Base-by-base conservation (phyloP, 2,888 invertebrate species). In the Hypena proboscidalis region DNA sequence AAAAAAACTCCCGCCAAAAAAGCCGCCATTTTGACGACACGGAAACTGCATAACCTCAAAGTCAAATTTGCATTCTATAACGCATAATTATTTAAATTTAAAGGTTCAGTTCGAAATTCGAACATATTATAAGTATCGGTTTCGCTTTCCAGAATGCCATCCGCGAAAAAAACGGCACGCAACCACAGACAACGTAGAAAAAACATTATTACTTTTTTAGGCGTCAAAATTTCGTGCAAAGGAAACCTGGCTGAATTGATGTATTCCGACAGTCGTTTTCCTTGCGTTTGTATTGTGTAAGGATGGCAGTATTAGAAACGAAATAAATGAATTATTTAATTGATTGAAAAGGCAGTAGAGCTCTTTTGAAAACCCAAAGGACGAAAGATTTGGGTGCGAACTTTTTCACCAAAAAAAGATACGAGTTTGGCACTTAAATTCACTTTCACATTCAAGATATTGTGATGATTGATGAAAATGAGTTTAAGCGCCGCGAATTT, bases 211-310 rank as follows among this genome's bases (percentile, higher is more conserved):
- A 66, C 65, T 70, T 76, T 78, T 80, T 74, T 70, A 64, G 50
- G 59, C 70, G 58, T 66, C 62, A 62, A 69, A 72, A 58, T 55
- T 70, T 66, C 77, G 74, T 77, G 80, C 77, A 63, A 67, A 80
- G 80, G 80, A 80, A 74, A 67, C 65, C 40, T 62, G 13, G 26
- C 70, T 67, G 56, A 52, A 68, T 70, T 58, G 67, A 68, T 69
- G 62, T 46, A 66, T 79, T 79, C 80, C 80, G 80, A 79, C 75
- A 69, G 46, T 57, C 67, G 72, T 72, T 71, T 80, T 76, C 77
- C 78, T 68, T 50, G 44, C 55, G 9, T 36, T 34, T 25, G 26
- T 26, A 4, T 11, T 8, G 4, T 8, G 10, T 22, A 62, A 22
- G 61, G 61, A 43, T 63, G 64, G 23, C 60, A 48, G 17, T 17